A percentile compares a stretch with the other conserved stretches of the same genome.
Conservation (phyloP, 2,113 vertebrate species). For the Xenus cinereus region DNA sequence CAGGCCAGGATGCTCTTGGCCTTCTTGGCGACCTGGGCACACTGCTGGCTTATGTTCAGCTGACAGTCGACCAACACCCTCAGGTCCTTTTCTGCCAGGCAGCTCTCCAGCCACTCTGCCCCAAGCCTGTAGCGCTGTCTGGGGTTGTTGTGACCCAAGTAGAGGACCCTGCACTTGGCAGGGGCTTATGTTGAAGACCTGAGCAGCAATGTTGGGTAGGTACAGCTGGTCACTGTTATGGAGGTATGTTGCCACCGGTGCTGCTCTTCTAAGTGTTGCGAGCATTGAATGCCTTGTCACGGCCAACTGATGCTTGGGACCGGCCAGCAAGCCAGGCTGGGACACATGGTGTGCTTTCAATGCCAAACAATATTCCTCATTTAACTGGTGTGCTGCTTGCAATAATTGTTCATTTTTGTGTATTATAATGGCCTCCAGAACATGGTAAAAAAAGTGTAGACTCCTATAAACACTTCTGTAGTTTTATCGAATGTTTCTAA, state of each 20-base stretch:
- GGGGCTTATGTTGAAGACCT: constrained; percentile 72
- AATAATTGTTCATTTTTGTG: background rate
- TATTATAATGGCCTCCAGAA: background rate
- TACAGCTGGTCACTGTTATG: constrained; percentile 74
- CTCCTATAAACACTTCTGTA: background rate
- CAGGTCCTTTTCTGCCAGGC: too few species aligned
- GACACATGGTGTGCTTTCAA: background rate
- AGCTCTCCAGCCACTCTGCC: too few species aligned
- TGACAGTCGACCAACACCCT: too few species aligned
- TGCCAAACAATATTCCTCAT: background rate
- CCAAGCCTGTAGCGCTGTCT: too few species aligned
- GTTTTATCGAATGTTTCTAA: background rate
- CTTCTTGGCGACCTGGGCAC: too few species aligned
- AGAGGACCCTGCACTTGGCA: too few species aligned
- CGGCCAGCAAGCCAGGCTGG: background rate
- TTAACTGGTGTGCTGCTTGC: background rate
- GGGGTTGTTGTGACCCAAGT: too few species aligned
- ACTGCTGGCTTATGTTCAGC: too few species aligned
- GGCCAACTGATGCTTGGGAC: background rate
- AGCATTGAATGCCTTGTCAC: background rate
- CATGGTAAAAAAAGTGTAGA: background rate
- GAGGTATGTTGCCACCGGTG: constrained; percentile 37
- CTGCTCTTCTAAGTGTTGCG: background rate
- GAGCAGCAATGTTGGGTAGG: constrained; percentile 76
- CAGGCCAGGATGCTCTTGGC: too few species aligned